These are phyloP conservation scores for Catostylus mosaicus DNA, from an alignment of 30 jellyfish, hydroid and myxozoan genomes.

Conservation along the genomic window DNA sequence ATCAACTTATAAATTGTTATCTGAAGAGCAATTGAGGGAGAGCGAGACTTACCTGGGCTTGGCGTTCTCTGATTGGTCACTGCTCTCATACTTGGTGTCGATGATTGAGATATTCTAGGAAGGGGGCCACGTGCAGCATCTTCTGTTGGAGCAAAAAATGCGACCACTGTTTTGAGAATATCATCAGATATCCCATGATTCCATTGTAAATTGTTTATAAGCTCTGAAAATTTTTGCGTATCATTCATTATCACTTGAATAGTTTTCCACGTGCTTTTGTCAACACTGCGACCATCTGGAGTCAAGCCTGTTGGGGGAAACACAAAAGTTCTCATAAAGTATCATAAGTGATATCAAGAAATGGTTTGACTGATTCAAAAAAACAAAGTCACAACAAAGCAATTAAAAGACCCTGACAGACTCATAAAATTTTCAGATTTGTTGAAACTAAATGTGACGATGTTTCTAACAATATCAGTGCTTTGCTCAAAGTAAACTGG, in stretches of 20 bases:
- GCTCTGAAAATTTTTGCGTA: slow-evolving; percentile 75
- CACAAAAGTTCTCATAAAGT: no score
- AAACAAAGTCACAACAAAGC: no score
- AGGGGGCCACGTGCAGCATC: slow-evolving; percentile 17
- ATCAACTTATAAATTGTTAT: no score
- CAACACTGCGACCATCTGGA: slow-evolving; percentile 72
- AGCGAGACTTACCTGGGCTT: slow-evolving; percentile 50
- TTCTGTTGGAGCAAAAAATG: slow-evolving; percentile 80
- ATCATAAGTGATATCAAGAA: no score
- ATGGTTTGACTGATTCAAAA: no score
- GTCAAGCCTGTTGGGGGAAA: slow-evolving; percentile 21
- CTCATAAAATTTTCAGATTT: no score
- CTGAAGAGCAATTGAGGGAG: no score
- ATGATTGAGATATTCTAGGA: slow-evolving; percentile 9
- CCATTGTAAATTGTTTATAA: slow-evolving; percentile 65
- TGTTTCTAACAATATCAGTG: no score
- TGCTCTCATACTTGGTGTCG: slow-evolving; percentile 15
- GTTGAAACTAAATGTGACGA: no score
- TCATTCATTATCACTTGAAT: slow-evolving; percentile 83
- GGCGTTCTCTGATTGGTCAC: slow-evolving; percentile 7
- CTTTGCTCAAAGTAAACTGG: no score
- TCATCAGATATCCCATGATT: slow-evolving; percentile 72
- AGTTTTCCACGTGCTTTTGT: slow-evolving; percentile 76
- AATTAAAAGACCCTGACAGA: no score
- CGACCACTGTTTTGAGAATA: slow-evolving; percentile 55